A percentile compares a stretch with the other conserved stretches of the same genome.
These are phyloP conservation scores for Stramonita haemastoma DNA, from an alignment of 2,888 invertebrate genomes.

Conservation along the genomic window DNA sequence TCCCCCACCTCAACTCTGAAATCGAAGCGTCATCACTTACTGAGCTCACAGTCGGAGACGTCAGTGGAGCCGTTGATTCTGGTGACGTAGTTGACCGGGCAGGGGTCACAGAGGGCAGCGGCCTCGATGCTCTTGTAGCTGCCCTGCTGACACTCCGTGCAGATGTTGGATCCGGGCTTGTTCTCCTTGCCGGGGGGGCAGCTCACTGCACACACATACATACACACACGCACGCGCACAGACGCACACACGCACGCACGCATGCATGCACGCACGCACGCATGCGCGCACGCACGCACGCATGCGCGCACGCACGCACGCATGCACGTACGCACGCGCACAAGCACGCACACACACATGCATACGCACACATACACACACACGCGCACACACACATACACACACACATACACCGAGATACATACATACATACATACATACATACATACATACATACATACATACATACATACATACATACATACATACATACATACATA, in stretches of 20 bases:
- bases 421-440: not conserved
- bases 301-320: not conserved
- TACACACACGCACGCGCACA: not conserved
- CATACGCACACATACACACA: no score
- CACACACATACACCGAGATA: conserved; percentile 14
- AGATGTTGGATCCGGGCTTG: conserved; percentile 78
- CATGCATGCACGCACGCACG: no score
- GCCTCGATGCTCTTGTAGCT: conserved; percentile 54
- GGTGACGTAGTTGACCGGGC: conserved; percentile 51
- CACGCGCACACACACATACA: not conserved
- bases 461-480: no score
- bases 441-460: not conserved
- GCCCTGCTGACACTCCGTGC: conserved; percentile 84
- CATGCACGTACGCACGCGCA: no score
- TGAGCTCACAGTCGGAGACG: conserved; percentile 43
- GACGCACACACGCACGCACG: no score
- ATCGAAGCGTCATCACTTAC: no score
- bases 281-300: no score
- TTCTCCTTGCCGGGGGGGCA: conserved; percentile 79
- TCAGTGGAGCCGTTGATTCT: conserved; percentile 43
- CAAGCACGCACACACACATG: no score
- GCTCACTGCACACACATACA: conserved; percentile 39
- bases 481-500: no score
- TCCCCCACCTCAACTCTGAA: no score
- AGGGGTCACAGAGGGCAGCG: conserved; percentile 48